Evolutionary conservation across 2,113 vertebrate species (phyloP).

Genomic region (Erinaceus europaeus): DNA sequence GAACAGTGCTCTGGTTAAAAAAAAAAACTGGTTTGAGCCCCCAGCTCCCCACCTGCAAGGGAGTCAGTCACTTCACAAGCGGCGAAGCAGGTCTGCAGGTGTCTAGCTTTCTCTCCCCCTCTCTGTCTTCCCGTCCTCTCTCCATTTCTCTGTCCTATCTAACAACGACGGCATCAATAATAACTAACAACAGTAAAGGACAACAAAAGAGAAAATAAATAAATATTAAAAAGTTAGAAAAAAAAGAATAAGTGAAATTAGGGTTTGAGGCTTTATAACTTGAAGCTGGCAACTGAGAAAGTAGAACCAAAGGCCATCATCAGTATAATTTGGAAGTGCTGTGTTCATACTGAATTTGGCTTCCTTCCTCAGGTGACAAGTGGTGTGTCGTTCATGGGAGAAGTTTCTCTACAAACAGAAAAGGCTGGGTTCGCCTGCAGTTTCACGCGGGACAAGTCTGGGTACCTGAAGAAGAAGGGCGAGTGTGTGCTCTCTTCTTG

Average conservation of each 20-base stretch:
- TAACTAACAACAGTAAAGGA: too few species aligned
- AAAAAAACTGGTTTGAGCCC: too few species aligned
- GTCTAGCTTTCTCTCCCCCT: too few species aligned
- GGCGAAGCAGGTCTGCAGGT: too few species aligned
- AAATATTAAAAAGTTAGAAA: too few species aligned
- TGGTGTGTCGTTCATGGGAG: conserved; percentile 68
- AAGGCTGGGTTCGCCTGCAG: conserved; percentile 52
- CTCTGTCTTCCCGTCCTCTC: too few species aligned
- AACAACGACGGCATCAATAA: too few species aligned
- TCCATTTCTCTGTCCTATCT: too few species aligned
- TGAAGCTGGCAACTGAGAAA: neutral
- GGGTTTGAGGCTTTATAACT: neutral
- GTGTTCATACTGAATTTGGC: neutral
- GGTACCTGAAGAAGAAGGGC: conserved; percentile 58
- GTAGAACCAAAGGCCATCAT: neutral
- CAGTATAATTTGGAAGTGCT: neutral
- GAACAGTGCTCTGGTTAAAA: too few species aligned
- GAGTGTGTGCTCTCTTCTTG: conserved; percentile 50
- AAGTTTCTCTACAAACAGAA: conserved; percentile 16
- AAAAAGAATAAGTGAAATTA: neutral
- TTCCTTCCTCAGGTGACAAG: conserved; percentile 10
- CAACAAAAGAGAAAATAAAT: too few species aligned
- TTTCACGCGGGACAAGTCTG: conserved; percentile 70
- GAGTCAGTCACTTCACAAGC: too few species aligned
- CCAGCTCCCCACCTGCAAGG: too few species aligned